Base-by-base conservation (phyloP, 2,797 vertebrate species). In the Rhinoraja longicauda region DNA sequence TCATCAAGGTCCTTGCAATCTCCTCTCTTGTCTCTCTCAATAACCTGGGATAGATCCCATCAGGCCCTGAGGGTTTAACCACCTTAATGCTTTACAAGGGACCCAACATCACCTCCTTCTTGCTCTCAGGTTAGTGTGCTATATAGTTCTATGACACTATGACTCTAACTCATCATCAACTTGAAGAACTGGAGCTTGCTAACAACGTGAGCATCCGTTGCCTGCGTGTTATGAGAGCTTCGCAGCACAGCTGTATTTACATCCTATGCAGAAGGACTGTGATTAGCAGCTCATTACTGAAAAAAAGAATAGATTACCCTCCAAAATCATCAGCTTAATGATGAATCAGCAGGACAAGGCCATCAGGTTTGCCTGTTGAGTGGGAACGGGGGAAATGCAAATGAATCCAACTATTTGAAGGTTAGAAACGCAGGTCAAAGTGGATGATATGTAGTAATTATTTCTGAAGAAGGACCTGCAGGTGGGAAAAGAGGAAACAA, bases 221-320 rank as follows among this genome's bases (percentile, higher is more conserved):
- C 59, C 17, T 32, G 17, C 64, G 59, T n/a, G 21, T 86, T 64
- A 57, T 59, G 82, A 62, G 59, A 64, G 19, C 59, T 88, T 88
- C 4, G 88, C 59, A n/a, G 4, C 59, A 88, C 84, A 88, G 84
- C 84, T 88, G 84, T 64, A 88, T 88, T 88, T 88, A 88, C 59
- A 64, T 88, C 84, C 84, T 88, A 59, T n/a, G 62, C 8, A 7
- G 13, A 59, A 62, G 29, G 32, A 32, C 32, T 32, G 59, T 32
- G 84, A 88, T 88, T 88, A n/a, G n/a, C 84, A 88, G n/a, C 59
- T 88, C 59, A 88, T 88, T 88, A 88, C 6, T 62, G 6, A 88
- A 62, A 19, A 88, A 64, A 88, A 32, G 84, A 59, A 64, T 15
- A 32, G 15, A 88, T 88, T 88, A 32, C 59, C n/a, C 32, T 64